Base-by-base conservation (phyloP, 1,140 invertebrate species). In the Ooceraea biroi region DNA sequence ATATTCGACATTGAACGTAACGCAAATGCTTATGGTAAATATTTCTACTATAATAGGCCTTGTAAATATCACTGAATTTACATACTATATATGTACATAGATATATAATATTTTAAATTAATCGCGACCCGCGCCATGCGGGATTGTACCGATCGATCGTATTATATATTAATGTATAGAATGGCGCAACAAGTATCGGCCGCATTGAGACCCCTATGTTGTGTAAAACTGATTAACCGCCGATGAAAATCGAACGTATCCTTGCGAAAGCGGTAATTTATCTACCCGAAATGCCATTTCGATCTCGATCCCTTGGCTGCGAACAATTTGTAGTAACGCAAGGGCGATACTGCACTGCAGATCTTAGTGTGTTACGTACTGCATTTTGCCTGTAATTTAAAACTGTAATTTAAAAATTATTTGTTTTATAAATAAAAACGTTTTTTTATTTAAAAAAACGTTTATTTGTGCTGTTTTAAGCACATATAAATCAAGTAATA, bases 241-340 rank as follows among this genome's bases (percentile, higher is more conserved):
- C 25, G 48, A 87, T 60, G 27, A 66, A 69, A 73, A 69, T 68
- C 25, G 63, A 82, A 82, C 60, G 52, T 46, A 41, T 72, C 22
- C 4, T 82, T 87, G 17, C 50, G 46, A 82, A 85, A 85, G 0
- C 17, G 22, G 22, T 44, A 65, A 3, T 11, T 83, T 50, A 57
- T 68, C 36, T 27, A 7, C 11, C 7, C 58, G 22, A 80, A 5
- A 48, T 50, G 27, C 5, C 10, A 1, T 25, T 65, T 78, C 14
- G 3, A 71, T 76, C 12, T 48, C 27, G 48, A 74, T 12, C 61
- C 25, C 25, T 65, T 25, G 44, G 10, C 3, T 58, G 55, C 27
- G 0, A 14, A 19, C 12, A n/a, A 63, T 30, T 55, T 3, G 3
- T 19, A 80, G 69, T 55, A 41, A 17, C 0, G 17, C 17, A 22